Evolutionary conservation across 2,888 invertebrate genomes (phyloP).

Genomic region (Operophtera brumata): DNA sequence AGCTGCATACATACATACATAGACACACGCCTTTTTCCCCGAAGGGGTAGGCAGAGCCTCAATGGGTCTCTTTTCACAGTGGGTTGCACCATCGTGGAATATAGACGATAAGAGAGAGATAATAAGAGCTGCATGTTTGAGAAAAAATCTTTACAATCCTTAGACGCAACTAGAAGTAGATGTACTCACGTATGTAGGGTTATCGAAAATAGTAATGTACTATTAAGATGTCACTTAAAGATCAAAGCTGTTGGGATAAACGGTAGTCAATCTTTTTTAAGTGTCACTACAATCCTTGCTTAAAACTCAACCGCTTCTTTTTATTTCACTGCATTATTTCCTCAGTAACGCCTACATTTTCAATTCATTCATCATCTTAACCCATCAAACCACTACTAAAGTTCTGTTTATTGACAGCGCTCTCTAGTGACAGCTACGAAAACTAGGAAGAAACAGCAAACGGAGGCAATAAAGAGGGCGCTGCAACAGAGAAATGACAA

Average conservation of each 20-base stretch:
- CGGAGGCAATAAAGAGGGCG: constrained; percentile 97
- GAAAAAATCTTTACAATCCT: too few relatives aligned
- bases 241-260: constrained; percentile 14
- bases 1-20: too few relatives aligned
- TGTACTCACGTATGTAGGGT: too few relatives aligned
- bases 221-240: constrained; percentile 8
- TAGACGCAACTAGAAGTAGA: too few relatives aligned
- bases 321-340: constrained; percentile 9
- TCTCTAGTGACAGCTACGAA: constrained; percentile 99
- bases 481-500: constrained; percentile 97
- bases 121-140: too few relatives aligned
- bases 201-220: too few relatives aligned
- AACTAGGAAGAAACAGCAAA: constrained; percentile 99
- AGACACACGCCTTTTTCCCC: too few relatives aligned
- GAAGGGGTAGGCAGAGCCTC: too few relatives aligned
- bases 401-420: constrained; percentile 76
- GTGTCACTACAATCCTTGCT: constrained; percentile 23
- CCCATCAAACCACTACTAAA: constrained; percentile 4
- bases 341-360: constrained; percentile 10
- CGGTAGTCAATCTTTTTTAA: constrained; percentile 20
- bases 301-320: constrained; percentile 7
- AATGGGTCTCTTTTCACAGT: too few relatives aligned
- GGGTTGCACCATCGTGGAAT: too few relatives aligned
- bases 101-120: too few relatives aligned
- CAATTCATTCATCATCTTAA: constrained; percentile 13